phyloP scores from a whole-genome alignment of 2,113 vertebrate genomes.

The Lophius piscatorius region DNA sequence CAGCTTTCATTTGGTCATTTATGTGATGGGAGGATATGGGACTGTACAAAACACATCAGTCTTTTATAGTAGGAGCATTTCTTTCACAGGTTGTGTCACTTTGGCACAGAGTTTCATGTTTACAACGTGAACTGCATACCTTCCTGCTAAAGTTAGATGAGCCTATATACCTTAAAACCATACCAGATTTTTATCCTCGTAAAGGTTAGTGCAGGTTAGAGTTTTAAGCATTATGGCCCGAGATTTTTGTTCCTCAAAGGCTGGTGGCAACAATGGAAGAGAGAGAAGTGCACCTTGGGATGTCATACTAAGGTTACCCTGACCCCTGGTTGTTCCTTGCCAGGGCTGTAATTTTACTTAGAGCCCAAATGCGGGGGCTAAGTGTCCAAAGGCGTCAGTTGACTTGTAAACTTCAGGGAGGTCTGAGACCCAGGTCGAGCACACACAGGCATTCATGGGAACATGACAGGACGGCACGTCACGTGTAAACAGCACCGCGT shows the following conservation, averaged over 20 bases:
- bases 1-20: slow-evolving; percentile 61
- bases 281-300: slow-evolving; percentile 65
- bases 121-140: slow-evolving; percentile 55
- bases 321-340: slow-evolving; percentile 45
- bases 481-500: slow-evolving; percentile 71
- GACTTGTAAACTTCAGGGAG: slow-evolving; percentile 63
- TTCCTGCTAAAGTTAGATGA: slow-evolving; percentile 19
- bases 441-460: slow-evolving; percentile 31
- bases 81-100: slow-evolving; percentile 44
- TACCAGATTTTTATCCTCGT: too few species aligned
- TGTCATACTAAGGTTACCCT: slow-evolving; percentile 56
- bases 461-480: slow-evolving; percentile 44
- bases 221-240: slow-evolving; percentile 60
- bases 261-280: slow-evolving; percentile 57
- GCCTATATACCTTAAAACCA: slow-evolving; percentile 26
- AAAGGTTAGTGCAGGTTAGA: slow-evolving; percentile 63
- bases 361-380: slow-evolving; percentile 27
- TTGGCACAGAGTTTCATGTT: slow-evolving; percentile 69
- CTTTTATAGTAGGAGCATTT: slow-evolving; percentile 26
- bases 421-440: slow-evolving; percentile 18
- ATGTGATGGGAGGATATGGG: slow-evolving; percentile 14
- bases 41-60: slow-evolving; percentile 15
- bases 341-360: slow-evolving; percentile 52
- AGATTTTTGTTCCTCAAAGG: slow-evolving; percentile 58
- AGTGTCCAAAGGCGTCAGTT: slow-evolving; percentile 27